Base-by-base conservation (phyloP, 2,113 vertebrate species). In the Abramis brama region DNA sequence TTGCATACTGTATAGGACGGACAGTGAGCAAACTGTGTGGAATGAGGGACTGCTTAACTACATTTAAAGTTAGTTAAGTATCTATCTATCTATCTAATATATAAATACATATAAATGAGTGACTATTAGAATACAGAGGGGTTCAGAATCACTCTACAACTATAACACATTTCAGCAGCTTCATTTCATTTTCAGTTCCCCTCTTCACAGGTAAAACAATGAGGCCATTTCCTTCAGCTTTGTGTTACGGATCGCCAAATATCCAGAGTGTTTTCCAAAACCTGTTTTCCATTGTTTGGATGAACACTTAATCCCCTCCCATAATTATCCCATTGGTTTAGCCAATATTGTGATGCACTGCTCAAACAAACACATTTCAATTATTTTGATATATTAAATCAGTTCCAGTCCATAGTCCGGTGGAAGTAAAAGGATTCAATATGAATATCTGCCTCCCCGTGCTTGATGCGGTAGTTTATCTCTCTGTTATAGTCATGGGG, bases 141-240 rank as follows among this genome's bases (percentile, higher is more conserved):
- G 1, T 12, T 73, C 39, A 5, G 17, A 43, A 50, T 80, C 57
- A 60, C 82, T 82, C 70, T 30, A 45, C 66, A 87, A 43, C 64
- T 74, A n/a, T 10, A 59, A 36, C 23, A 19, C 52, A 47, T 83
- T 70, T 75, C 76, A 70, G 73, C 33, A 55, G 73, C 64, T 12
- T 79, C 64, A 27, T 89, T 43, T 43, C 8, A 43, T 9, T 55
- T 87, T 88, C 89, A 84, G 83, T 47, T 88, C 86, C 87, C 86
- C 71, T 90, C 74, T 75, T 87, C 88, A 88, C 92, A 89, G 91
- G 89, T 91, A 88, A 85, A 92, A 93, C 92, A 93, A 93, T 91
- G 86, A 84, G 36, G 88, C 66, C 87, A 85, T 87, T 94, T 93
- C 91, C 90, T 91, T 87, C 85, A 81, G 17, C 76, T 83, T 6